A percentile compares a stretch with the other conserved stretches of the same genome.
Conservation (phyloP, 2,113 vertebrate species). For the Rhodinocichla rosea region DNA sequence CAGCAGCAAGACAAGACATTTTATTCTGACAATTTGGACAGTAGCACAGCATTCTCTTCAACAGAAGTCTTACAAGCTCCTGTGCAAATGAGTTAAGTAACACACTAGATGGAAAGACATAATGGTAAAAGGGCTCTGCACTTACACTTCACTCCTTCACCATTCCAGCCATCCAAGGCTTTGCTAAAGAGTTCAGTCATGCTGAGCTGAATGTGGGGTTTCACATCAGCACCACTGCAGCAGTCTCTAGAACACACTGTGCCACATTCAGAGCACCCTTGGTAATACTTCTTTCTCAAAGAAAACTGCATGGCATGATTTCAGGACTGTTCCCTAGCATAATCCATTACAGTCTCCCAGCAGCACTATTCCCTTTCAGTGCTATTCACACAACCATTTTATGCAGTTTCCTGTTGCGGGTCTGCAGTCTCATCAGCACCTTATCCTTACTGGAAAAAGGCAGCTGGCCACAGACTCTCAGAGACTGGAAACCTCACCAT, state of each 20-base stretch:
- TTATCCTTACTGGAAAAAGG: background rate
- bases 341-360: background rate
- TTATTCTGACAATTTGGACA: background rate
- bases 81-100: background rate
- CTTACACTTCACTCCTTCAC: background rate
- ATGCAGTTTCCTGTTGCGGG: background rate
- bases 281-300: background rate
- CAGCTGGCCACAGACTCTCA: background rate
- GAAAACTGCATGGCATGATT: background rate
- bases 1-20: background rate
- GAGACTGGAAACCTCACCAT: background rate
- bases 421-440: background rate
- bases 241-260: background rate
- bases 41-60: background rate
- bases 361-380: background rate
- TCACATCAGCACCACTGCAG: slow-evolving; percentile 12
- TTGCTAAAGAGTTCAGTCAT: background rate
- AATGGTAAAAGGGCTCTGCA: background rate
- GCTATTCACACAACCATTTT: background rate
- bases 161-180: background rate
- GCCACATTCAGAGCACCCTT: background rate
- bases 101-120: background rate
- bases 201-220: background rate
- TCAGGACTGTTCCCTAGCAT: background rate
- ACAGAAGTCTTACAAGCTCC: background rate